Base-by-base conservation (phyloP, 2,797 vertebrate genomes). In the Coendou prehensilis region DNA sequence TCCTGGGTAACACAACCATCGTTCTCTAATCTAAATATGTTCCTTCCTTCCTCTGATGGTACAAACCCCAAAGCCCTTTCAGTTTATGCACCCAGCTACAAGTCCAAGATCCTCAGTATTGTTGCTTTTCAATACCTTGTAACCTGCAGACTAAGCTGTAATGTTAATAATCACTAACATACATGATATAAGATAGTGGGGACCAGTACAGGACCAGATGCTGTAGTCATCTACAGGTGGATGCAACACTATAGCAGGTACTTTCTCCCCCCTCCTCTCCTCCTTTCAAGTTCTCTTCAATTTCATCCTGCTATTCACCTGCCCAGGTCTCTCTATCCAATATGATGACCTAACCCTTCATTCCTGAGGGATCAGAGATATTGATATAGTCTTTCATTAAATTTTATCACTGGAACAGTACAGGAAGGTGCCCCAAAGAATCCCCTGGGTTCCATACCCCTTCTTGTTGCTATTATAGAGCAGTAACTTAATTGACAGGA, bases 241-340 rank as follows among this genome's bases (percentile, higher is more conserved):
- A 61, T 22, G 33, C 14, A 47, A 69, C 3, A 17, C 28, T 54
- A 3, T 6, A 2, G 0, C 20, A 73, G 8, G 26, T 26, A 54
- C 47, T 71, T 56, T n/a, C 14, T 80, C 22, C 79, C 22, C 86
- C n/a, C 33, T 56, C 57, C 56, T 73, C 6, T 30, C 13, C 37
- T 93, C 56, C 37, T 94, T 88, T 45, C 67, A 86, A 6, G 33
- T 63, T 81, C 37, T 71, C 75, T 64, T 94, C 76, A 87, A 20
- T 67, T 96, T 67, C 82, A 92, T 33, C 45, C 82, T 73, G 28
- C 23, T 80, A 22, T 47, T 57, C n/a, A 76, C 23, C 10, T 89
- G 52, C 86, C 45, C 52, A n/a, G 15, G 11, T 84, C 87, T 71
- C 33, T 63, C 79, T 87, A 69, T 6, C 13, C 76, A 94, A 52